Percentiles rank a stretch among this genome's conserved stretches.
These are phyloP conservation scores for Geotrypetes seraphini DNA, from an alignment of 2,797 vertebrate genomes.

Conservation along the genomic window DNA sequence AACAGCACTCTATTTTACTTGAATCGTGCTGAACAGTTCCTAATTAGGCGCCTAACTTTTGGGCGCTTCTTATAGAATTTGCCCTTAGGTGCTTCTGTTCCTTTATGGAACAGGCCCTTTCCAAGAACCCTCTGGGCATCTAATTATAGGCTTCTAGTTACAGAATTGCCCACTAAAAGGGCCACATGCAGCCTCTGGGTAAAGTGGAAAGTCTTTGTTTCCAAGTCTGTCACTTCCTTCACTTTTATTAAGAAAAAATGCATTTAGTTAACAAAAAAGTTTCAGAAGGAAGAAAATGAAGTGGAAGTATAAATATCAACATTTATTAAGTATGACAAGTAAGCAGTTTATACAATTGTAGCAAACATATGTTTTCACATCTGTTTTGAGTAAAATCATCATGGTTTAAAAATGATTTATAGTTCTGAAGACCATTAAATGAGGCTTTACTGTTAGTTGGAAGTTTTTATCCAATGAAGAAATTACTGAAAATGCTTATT, in stretches of 20 bases:
- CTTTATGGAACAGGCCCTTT: too few species aligned
- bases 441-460: conserved; percentile 37
- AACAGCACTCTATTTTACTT: too few species aligned
- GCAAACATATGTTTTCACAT: conserved; percentile 64
- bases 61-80: too few species aligned
- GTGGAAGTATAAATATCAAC: conserved; percentile 41
- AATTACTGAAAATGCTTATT: conserved; percentile 32
- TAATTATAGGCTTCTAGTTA: too few species aligned
- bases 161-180: too few species aligned
- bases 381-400: conserved; percentile 60
- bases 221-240: conserved; percentile 14
- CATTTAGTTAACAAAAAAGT: conserved; percentile 37
- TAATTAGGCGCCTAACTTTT: too few species aligned
- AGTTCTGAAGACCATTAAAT: conserved; percentile 47
- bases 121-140: too few species aligned
- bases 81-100: too few species aligned
- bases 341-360: conserved; percentile 42
- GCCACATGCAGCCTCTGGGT: neutral
- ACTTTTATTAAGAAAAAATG: conserved; percentile 22
- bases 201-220: conserved; percentile 4
- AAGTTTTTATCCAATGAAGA: conserved; percentile 42
- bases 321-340: conserved; percentile 57
- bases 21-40: too few species aligned
- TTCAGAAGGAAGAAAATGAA: conserved; percentile 39
- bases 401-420: conserved; percentile 63